A percentile compares a stretch with the other conserved stretches of the same genome.
Evolutionary conservation across 92 coral and sea anemone genomes (phyloP).

Genomic region (Zoanthus solanderi): DNA sequence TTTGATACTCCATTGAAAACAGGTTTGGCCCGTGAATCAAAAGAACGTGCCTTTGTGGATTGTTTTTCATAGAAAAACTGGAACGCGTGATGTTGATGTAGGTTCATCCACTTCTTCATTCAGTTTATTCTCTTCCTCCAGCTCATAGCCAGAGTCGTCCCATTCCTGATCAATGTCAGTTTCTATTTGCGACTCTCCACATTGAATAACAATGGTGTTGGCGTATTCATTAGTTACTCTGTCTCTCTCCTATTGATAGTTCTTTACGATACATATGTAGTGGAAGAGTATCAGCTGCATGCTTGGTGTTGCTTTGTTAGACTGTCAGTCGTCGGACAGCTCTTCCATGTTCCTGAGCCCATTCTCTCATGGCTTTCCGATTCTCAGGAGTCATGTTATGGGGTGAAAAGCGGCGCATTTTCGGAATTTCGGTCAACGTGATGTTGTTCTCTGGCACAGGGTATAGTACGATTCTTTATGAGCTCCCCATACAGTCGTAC

Average conservation of each 20-base stretch:
- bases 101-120: too few species aligned
- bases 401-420: constrained; percentile 27
- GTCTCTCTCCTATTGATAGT: constrained; percentile 41
- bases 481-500: constrained; percentile 46
- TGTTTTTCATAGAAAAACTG: too few species aligned
- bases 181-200: too few species aligned
- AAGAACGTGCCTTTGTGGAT: too few species aligned
- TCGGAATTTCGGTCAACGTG: constrained; percentile 52
- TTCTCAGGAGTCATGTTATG: background rate
- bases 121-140: too few species aligned
- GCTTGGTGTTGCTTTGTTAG: constrained; percentile 54
- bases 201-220: too few species aligned
- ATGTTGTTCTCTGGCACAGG: constrained; percentile 56
- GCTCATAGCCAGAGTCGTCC: too few species aligned
- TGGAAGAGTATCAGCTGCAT: constrained; percentile 64
- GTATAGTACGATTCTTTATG: constrained; percentile 42
- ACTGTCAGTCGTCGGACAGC: constrained; percentile 68
- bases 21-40: too few species aligned
- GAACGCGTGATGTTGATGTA: too few species aligned
- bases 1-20: too few species aligned
- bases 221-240: constrained; percentile 27
- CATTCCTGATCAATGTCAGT: too few species aligned
- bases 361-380: constrained; percentile 56
- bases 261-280: constrained; percentile 65
- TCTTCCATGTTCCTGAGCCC: constrained; percentile 67